Evolutionary conservation across 1,140 invertebrate species (phyloP).

Genomic region (Sitophilus oryzae): DNA sequence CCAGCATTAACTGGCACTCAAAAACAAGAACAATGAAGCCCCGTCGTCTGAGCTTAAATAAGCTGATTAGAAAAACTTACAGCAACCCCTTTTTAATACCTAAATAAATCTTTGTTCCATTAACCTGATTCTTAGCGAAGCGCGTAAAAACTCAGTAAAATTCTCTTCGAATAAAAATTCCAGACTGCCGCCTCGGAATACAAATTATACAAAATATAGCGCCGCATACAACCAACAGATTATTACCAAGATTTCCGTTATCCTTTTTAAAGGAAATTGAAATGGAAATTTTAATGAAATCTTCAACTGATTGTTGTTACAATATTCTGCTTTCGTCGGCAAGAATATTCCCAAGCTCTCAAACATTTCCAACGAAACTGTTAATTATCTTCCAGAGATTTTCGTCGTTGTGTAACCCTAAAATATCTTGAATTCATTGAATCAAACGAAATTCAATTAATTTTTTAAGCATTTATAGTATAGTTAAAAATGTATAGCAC

Average conservation of each 20-base stretch:
- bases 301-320: slow-evolving; percentile 29
- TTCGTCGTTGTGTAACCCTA: too few relatives aligned
- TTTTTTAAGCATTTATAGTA: not conserved
- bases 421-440: too few relatives aligned
- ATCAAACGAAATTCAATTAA: slow-evolving; percentile 11
- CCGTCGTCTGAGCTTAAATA: too few relatives aligned
- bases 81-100: not conserved
- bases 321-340: slow-evolving; percentile 10
- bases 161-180: slow-evolving; percentile 30
- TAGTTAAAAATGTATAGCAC: not conserved
- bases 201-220: slow-evolving; percentile 33
- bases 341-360: too few relatives aligned
- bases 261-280: slow-evolving; percentile 30
- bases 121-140: slow-evolving; percentile 23
- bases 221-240: slow-evolving; percentile 32
- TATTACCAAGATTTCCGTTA: slow-evolving; percentile 33
- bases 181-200: slow-evolving; percentile 27
- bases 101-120: slow-evolving; percentile 18
- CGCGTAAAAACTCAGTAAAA: slow-evolving; percentile 25
- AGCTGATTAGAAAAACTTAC: too few relatives aligned
- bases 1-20: too few relatives aligned
- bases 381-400: too few relatives aligned
- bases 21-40: too few relatives aligned
- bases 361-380: too few relatives aligned
- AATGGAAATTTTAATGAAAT: slow-evolving; percentile 35